Evolutionary conservation across 2,888 invertebrate genomes (phyloP), one percentile per base, ranked within the genome.

Genomic region (Acanthacorydalis orientalis): DNA sequence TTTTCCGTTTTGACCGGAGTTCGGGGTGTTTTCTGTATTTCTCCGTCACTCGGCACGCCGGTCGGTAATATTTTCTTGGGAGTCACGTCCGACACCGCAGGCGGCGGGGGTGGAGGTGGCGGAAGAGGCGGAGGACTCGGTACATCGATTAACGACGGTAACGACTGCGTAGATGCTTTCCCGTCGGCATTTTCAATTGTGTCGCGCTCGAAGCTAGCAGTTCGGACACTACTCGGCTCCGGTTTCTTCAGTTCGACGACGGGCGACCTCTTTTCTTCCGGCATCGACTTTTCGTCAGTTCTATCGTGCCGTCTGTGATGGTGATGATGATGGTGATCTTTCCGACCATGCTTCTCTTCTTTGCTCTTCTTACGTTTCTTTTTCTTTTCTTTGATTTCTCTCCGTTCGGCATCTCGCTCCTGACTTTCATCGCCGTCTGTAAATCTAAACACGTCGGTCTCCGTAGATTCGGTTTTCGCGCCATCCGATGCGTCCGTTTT

Each of bases 341-440:
- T 75, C 35, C 81, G 75, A 57, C 73, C 77, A 53, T 78, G 77
- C 52, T 78, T 75, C 51, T 86, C 86, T 56, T 87, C 87, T 60
- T 80, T 84, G 47, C 78, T 84, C 59, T 81, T 83, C 62, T 87
- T 88, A 56, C 85, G 79, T 62, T 87, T 88, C 66, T 88, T 88
- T 64, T 83, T 86, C 64, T 82, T 85, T 55, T 86, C 85, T 59
- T 80, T 83, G 46, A 69, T 69, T 53, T 83, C 76, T 64, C 74
- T 69, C 56, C 72, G 59, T 54, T 68, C 72, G 2, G 65, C 60
- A 16, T 67, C 60, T 1, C 68, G 63, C 52, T 75, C 75, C 45
- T 69, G 58, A 39, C 70, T 72, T 56, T 75, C 74, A 57, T 74
- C 75, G 43, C 70, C 74, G 53, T 78, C 74, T 7, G 73, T 72